Base-by-base conservation (phyloP, 2,113 vertebrate genomes). In the Orthonyx spaldingii region DNA sequence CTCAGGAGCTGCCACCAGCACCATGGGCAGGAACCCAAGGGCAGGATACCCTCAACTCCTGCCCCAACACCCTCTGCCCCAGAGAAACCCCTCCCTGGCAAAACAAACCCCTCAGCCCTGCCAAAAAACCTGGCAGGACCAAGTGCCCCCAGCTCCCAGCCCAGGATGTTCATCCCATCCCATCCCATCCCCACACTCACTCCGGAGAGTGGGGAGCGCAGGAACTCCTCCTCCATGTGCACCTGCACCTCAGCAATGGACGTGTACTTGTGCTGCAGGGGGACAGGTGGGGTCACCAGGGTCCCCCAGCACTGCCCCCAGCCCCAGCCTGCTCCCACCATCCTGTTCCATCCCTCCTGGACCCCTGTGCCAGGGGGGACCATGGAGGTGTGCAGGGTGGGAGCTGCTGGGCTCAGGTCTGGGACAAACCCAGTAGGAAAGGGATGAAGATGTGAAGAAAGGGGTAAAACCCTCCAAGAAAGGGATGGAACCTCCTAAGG, bases 181-280 rank as follows among this genome's bases (percentile, higher is more conserved):
- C 26, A 10, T 3, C 10, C 70, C 61, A 52, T 4, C 2, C 61
- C 32, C 87, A 81, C 53, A 70, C 99, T 98, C 97, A 99, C 99
- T 77, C 98, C 99, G 0, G 99, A 99, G n/a, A 99, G 97, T 2
- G 99, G 99, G 8, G 99, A 99, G 96, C 99, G 99, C 93, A 99
- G 98, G 92, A 97, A 99, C 66, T 99, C 99, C 6, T 99, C 99
- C 76, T 99, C 99, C 97, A 98, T 99, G 94, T 98, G 94, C 13
- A 99, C 98, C 87, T 99, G 99, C 84, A 99, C 98, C 97, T 99
- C 99, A 3, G 99, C 99, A 7, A 99, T 98, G 6, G 99, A 99
- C 0, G 99, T 98, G 87, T 99, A 99, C 94, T 99, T 99, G 96
- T 99, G 99, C 99, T 99, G 94, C 39, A 41, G 37, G 44, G 44